Evolutionary conservation across 2,797 vertebrate genomes (phyloP).

Genomic region (Labroides dimidiatus): DNA sequence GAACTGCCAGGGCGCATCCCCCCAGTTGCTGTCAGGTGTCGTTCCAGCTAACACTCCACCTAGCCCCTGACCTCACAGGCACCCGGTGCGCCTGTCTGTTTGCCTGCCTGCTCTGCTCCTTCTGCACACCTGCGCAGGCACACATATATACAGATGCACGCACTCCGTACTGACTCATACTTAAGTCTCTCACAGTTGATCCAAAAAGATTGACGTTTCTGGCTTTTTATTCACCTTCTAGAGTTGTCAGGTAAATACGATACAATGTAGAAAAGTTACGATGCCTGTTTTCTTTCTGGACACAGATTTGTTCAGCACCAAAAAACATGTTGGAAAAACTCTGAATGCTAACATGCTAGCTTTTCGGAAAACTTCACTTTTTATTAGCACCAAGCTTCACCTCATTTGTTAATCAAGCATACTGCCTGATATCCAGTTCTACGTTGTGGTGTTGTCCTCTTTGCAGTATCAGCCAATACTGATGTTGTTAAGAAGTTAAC

Average conservation of each 20-base stretch:
- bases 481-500: no score
- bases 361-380: no score
- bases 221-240: slow-evolving; percentile 14
- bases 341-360: no score
- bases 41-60: slow-evolving; percentile 81
- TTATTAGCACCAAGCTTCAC: no score
- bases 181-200: slow-evolving; percentile 30
- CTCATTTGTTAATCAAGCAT: no score
- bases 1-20: slow-evolving; percentile 82
- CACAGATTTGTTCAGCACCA: no score
- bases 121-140: slow-evolving; percentile 56
- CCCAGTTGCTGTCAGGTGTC: slow-evolving; percentile 80
- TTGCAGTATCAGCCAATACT: no score
- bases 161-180: slow-evolving; percentile 31
- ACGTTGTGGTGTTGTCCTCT: no score
- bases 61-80: slow-evolving; percentile 79
- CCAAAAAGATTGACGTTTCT: slow-evolving; percentile 19
- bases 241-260: slow-evolving; percentile 22
- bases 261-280: not conserved
- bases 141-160: slow-evolving; percentile 41
- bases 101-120: slow-evolving; percentile 54
- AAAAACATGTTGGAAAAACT: no score
- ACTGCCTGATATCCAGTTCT: no score
- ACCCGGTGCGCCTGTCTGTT: slow-evolving; percentile 62
- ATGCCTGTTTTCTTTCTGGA: not conserved